phyloP scores from a whole-genome alignment of 2,797 vertebrate genomes.

The Betta splendens region DNA sequence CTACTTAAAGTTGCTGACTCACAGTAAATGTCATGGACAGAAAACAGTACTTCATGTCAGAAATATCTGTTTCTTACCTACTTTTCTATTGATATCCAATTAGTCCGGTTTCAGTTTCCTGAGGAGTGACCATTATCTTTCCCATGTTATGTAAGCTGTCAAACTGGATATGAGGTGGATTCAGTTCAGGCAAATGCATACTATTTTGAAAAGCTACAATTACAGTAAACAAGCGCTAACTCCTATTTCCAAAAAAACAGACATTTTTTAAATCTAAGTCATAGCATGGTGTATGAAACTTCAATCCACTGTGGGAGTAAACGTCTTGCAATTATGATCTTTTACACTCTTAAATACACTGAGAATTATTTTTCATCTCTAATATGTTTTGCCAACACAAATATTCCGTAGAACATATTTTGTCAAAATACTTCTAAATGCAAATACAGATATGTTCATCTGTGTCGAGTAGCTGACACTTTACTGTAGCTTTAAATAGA shows the following conservation, averaged over 20 bases:
- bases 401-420: conserved; percentile 4
- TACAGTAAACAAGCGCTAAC: conserved; percentile 8
- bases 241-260: background rate
- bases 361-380: conserved; percentile 1
- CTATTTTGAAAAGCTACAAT: conserved; percentile 28
- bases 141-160: background rate
- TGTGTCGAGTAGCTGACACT: conserved; percentile 34
- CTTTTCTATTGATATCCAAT: too few species aligned
- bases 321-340: conserved; percentile 15
- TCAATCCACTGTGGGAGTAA: background rate
- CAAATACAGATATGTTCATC: conserved; percentile 7
- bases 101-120: background rate
- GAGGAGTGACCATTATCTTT: background rate
- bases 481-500: conserved; percentile 47
- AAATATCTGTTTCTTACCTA: too few species aligned
- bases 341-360: conserved; percentile 3
- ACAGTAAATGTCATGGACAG: background rate
- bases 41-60: too few species aligned
- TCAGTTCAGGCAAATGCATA: conserved; percentile 5
- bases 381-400: conserved; percentile 13
- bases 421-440: background rate
- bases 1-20: conserved; percentile 3
- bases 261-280: conserved; percentile 23
- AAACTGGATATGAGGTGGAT: background rate
- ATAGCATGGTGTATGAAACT: conserved; percentile 10